Base-by-base conservation (phyloP, 2,888 invertebrate species). In the Platycheirus albimanus region DNA sequence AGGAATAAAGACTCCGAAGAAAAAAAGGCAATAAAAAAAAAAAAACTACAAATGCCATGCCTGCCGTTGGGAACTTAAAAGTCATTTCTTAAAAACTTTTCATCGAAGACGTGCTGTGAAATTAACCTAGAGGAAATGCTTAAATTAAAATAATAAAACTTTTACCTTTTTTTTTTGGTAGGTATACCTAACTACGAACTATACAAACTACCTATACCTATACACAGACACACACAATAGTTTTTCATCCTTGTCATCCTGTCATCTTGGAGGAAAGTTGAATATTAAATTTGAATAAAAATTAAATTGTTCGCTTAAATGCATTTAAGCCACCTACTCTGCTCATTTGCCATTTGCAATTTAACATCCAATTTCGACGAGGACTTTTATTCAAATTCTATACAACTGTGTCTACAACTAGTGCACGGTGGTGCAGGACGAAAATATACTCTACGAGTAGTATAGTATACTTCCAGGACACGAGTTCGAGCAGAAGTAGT, bases 221-320 rank as follows among this genome's bases (percentile, higher is more conserved):
- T 3, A 24, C 6, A 24, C 3, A 3, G 3, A 4, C 24, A 24
- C 6, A 6, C 6, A 24, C 24, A 3, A 6, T 4, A 24, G 24
- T 24, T 24, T 15, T 8, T 43, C 15, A 8, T 47, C 11, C 49
- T 6, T 20, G n/a, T 33, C 17, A 1, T 10, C 3, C 17, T 54
- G 54, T 20, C 13, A 6, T 20, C 58, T 58, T 30, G 20, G 43
- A 24, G 61, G 30, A 72, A 54, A 72, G n/a, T 67, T 63, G 52
- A 79, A 72, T 38, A 45, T 45, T 72, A 67, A 79, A 72, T 72
- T 79, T 47, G 54, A 67, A 63, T 52, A 47, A 41, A 51, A 51
- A 30, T 20, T 17, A 54, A 47, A 41, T 33, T 49, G 45, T 43
- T 66, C 63, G 8, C 38, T 56, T 24, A 56, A 70, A 70, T 71